Evolutionary conservation across 2,797 vertebrate genomes (phyloP).

Genomic region (Sebastolobus altivelis): DNA sequence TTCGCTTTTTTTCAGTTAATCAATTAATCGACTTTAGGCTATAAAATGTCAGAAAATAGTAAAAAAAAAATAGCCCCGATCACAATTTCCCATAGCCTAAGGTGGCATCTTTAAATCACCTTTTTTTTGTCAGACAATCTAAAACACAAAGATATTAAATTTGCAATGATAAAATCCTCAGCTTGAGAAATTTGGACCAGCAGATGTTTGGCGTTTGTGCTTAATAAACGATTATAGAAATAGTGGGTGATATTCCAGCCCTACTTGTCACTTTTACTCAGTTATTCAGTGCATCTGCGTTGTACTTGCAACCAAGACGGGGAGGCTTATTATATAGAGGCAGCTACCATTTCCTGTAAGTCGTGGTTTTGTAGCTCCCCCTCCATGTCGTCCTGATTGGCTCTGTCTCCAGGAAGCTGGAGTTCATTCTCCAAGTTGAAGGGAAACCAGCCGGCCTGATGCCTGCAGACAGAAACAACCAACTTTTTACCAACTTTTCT

Average conservation of each 20-base stretch:
- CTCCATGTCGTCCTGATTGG: constrained; percentile 87
- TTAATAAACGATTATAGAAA: background rate
- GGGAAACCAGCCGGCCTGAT: constrained; percentile 96
- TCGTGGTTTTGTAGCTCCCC: constrained; percentile 87
- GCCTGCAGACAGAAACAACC: constrained; percentile 78
- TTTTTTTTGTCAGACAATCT: background rate
- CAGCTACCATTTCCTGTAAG: constrained; percentile 85
- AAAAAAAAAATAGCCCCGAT: background rate
- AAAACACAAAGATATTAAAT: background rate
- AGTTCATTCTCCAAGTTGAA: constrained; percentile 92
- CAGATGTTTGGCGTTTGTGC: background rate
- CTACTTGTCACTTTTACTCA: background rate
- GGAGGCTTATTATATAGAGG: background rate
- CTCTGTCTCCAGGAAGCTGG: constrained; percentile 83
- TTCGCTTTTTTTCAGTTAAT: background rate
- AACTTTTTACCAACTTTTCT: no score
- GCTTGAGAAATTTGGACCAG: background rate
- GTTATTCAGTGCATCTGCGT: background rate
- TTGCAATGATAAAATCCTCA: no score
- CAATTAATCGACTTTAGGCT: background rate
- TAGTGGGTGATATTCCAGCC: background rate
- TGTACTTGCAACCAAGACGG: background rate
- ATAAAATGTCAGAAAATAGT: background rate
- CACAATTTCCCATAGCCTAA: background rate
- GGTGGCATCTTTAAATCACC: background rate